These are phyloP conservation scores for Antheraea yamamai DNA, from an alignment of 2,888 invertebrate genomes.

Conservation along the genomic window DNA sequence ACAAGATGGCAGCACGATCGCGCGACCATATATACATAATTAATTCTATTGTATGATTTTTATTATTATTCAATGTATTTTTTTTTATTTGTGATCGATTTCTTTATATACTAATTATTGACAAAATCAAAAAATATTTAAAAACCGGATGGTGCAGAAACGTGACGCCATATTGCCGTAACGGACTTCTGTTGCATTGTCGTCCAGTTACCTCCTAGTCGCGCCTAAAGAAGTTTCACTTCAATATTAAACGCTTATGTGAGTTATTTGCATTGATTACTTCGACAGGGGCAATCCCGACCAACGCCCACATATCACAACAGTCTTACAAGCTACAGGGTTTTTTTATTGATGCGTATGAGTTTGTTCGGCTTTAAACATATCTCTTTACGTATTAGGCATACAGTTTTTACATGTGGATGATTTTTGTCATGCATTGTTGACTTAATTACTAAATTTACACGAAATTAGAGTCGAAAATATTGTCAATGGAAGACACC, in stretches of 20 bases:
- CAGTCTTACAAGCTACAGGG: constrained; percentile 53
- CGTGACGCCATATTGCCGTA: too few relatives aligned
- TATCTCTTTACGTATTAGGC: constrained; percentile 54
- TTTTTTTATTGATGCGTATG: constrained; percentile 29
- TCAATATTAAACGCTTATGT: constrained; percentile 23
- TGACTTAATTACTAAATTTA: constrained; percentile 62
- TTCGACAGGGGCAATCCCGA: constrained; percentile 52
- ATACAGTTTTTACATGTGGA: constrained; percentile 49
- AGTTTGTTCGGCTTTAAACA: constrained; percentile 56
- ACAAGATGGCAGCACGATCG: too few relatives aligned
- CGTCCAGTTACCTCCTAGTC: too few relatives aligned
- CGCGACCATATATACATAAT: too few relatives aligned
- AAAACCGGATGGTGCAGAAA: too few relatives aligned
- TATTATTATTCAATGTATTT: too few relatives aligned
- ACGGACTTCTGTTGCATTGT: too few relatives aligned
- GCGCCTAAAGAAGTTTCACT: too few relatives aligned
- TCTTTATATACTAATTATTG: too few relatives aligned
- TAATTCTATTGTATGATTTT: too few relatives aligned
- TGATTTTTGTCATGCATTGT: constrained; percentile 70
- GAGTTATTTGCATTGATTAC: constrained; percentile 54
- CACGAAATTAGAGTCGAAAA: constrained; percentile 44
- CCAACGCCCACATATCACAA: constrained; percentile 62
- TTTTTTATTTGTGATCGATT: too few relatives aligned
- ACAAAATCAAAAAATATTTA: too few relatives aligned
- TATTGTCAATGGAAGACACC: constrained; percentile 71